Evolutionary conservation across 2,888 invertebrate species (phyloP).

Genomic region (Epiblema foenella): DNA sequence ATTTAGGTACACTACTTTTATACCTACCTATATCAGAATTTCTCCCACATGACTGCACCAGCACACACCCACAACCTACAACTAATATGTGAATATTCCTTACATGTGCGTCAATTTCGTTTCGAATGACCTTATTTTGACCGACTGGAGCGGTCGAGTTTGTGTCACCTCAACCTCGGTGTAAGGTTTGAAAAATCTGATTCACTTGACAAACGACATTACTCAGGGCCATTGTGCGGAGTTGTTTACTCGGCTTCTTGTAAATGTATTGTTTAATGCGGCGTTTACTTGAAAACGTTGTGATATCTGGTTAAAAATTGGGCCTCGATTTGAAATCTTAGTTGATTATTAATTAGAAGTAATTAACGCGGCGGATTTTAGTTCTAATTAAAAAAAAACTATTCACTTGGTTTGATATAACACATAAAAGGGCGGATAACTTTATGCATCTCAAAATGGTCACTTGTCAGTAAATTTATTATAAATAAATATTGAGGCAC

Average conservation of each 20-base stretch:
- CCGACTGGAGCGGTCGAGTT: conserved; percentile 28
- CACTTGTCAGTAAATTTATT: too few species aligned
- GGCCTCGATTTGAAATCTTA: background rate
- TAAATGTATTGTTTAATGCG: conserved; percentile 45
- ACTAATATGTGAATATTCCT: conserved; percentile 6
- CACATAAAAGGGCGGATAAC: too few species aligned
- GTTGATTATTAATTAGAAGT: too few species aligned
- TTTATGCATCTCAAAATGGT: too few species aligned
- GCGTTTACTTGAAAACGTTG: too few species aligned
- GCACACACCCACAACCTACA: background rate
- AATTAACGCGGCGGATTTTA: too few species aligned
- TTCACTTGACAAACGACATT: conserved; percentile 32
- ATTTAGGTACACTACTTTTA: too few species aligned
- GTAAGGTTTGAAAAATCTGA: conserved; percentile 28
- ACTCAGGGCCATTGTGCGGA: conserved; percentile 53
- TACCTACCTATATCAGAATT: background rate
- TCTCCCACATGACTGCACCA: conserved; percentile 1
- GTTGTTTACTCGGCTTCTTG: conserved; percentile 52
- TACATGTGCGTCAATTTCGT: conserved; percentile 30
- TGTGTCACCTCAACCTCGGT: conserved; percentile 34
- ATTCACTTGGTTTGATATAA: too few species aligned
- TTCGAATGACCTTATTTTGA: conserved; percentile 53
- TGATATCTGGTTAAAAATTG: background rate
- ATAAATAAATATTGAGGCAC: too few species aligned
- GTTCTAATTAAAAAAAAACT: too few species aligned